Evolutionary conservation across 2,888 invertebrate species (phyloP).

Genomic region (Nomada flava): DNA sequence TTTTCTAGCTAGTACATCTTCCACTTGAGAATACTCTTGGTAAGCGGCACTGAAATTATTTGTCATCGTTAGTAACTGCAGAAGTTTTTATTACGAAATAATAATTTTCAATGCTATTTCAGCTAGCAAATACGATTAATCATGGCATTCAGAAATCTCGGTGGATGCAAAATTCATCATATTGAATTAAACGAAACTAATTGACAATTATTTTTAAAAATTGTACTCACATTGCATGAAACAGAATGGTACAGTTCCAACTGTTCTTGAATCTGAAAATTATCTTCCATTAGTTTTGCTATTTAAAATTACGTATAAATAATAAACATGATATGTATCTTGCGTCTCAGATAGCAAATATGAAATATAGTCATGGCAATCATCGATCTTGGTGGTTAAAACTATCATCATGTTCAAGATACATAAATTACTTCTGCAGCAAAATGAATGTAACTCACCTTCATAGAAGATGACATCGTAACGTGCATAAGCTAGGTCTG

Average conservation of each 20-base stretch:
- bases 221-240: neutral
- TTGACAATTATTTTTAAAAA: neutral
- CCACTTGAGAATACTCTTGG: neutral
- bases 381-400: constrained; percentile 85
- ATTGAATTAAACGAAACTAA: neutral
- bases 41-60: constrained; percentile 17
- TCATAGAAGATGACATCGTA: neutral
- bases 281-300: neutral
- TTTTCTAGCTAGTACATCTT: neutral
- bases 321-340: neutral
- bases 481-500: neutral
- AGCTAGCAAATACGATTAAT: constrained; percentile 63
- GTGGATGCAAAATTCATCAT: constrained; percentile 39
- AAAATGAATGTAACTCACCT: constrained; percentile 17
- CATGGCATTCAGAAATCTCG: constrained; percentile 57
- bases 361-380: constrained; percentile 75
- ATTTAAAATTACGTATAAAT: neutral
- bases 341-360: constrained; percentile 65
- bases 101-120: constrained; percentile 7
- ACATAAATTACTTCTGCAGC: neutral
- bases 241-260: too few relatives aligned
- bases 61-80: constrained; percentile 4
- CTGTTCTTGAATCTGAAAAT: neutral
- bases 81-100: neutral
- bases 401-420: constrained; percentile 12